Evolutionary conservation across 2,797 vertebrate species (phyloP), one percentile per base, ranked within the genome.

Genomic region (Molossus alvarezi): DNA sequence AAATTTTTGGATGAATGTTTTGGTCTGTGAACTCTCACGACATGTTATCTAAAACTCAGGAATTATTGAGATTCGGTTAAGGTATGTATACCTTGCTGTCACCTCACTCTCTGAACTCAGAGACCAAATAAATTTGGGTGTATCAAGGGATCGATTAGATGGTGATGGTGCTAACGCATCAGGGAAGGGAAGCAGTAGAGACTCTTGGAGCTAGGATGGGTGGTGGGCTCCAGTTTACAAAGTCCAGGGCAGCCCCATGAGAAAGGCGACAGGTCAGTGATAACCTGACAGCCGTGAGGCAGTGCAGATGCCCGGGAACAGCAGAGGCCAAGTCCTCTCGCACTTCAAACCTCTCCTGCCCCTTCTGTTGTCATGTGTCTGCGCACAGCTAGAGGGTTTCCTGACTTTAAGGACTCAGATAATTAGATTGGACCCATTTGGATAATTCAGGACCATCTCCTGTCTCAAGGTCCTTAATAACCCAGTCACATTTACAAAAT

Each of bases 1-100:
- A 51, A 33, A 64, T 18, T 94, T 96, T 62, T 69, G 15, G 64
- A 29, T 77, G 29, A 92, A 33, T 92, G 45, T 45, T 95, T 95
- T 90, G 80, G 58, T 87, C 33, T 62, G 9, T 73, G 81, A 90
- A 73, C 80, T 69, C 37, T 67, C 53, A 14, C 4, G 21, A 29
- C 9, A 17, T 87, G 20, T 33, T 62, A 27, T 79, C 64, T n/a
- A 41, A 86, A 87, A 55, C 53, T 55, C 33, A 73, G 58, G 18
- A 51, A 20, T 79, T 55, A 12, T 0, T 76, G 60, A 20, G 62
- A 76, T 81, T 88, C 37, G 80, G 55, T 29, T 58, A 76, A 85
- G 84, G 13, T n/a, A 33, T 58, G 51, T 65, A 25, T 58, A 64
- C 27, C 21, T 81, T 88, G 72, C 60, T 93, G 0, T 76, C 1